Evolutionary conservation across 2,797 vertebrate genomes (phyloP).

Genomic region (Pyrrhura leucotis): DNA sequence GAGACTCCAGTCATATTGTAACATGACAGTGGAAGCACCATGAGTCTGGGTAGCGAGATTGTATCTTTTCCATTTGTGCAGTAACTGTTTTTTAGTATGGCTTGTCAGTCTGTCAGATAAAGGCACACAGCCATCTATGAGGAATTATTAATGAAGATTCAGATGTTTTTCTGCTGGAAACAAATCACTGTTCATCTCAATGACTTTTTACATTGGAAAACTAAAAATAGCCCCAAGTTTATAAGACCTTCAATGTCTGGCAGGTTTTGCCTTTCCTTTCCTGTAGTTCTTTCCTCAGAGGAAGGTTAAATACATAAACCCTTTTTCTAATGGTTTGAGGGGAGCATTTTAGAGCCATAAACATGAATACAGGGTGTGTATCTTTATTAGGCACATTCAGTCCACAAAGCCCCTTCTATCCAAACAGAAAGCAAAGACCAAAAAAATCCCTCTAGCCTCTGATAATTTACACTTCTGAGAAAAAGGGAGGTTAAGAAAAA

Average conservation of each 20-base stretch:
- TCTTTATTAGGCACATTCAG: neutral
- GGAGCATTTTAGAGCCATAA: neutral
- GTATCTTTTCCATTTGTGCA: slow-evolving; percentile 72
- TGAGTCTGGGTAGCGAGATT: slow-evolving; percentile 62
- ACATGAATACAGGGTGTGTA: neutral
- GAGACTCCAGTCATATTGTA: slow-evolving; percentile 60
- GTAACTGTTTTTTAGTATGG: slow-evolving; percentile 74
- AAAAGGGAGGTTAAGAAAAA: slow-evolving; percentile 1
- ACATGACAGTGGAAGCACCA: slow-evolving; percentile 73
- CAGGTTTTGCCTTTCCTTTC: slow-evolving; percentile 32
- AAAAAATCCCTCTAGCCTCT: neutral
- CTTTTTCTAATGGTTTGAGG: neutral
- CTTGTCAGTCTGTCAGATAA: slow-evolving; percentile 77
- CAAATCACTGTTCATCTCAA: slow-evolving; percentile 70
- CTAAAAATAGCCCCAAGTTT: slow-evolving; percentile 75
- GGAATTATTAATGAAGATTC: slow-evolving; percentile 80
- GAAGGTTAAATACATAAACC: slow-evolving; percentile 19
- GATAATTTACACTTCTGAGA: slow-evolving; percentile 1
- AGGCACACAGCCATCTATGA: slow-evolving; percentile 61
- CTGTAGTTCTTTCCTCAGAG: neutral
- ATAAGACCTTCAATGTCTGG: slow-evolving; percentile 70
- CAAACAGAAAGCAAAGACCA: neutral
- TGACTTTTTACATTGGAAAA: slow-evolving; percentile 76
- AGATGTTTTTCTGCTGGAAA: slow-evolving; percentile 71
- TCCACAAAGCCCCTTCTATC: neutral